Evolutionary conservation across 2,888 invertebrate species (phyloP).

Genomic region (Choreutis nemorana): DNA sequence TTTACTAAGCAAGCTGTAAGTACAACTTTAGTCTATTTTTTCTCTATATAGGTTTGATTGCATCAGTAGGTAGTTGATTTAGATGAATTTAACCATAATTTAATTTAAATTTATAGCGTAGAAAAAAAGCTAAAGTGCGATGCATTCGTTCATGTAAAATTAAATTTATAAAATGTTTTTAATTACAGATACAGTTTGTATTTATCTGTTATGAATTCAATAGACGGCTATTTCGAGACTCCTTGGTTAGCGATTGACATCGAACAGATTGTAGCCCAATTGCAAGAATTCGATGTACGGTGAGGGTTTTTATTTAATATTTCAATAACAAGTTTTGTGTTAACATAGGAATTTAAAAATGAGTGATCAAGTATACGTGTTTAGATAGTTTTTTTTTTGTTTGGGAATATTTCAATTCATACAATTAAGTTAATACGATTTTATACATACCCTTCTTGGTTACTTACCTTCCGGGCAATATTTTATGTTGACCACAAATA

Average conservation of each 20-base stretch:
- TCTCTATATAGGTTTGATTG: too few relatives aligned
- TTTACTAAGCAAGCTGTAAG: conserved; percentile 82
- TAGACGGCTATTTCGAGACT: conserved; percentile 86
- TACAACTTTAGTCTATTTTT: too few relatives aligned
- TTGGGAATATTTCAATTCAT: too few relatives aligned
- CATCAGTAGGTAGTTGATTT: too few relatives aligned
- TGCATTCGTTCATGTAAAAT: not conserved
- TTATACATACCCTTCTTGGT: too few relatives aligned
- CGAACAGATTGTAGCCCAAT: conserved; percentile 79
- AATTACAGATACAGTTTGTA: conserved; percentile 65
- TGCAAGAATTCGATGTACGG: conserved; percentile 78
- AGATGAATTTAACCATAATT: not conserved
- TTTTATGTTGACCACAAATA: too few relatives aligned
- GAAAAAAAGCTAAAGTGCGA: not conserved
- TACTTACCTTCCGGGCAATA: too few relatives aligned
- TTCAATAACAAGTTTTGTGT: too few relatives aligned
- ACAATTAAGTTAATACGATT: too few relatives aligned
- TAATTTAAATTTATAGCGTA: not conserved
- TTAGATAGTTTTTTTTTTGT: too few relatives aligned
- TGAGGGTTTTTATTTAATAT: not conserved
- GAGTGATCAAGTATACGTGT: too few relatives aligned
- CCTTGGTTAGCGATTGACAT: conserved; percentile 86
- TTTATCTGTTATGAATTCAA: conserved; percentile 83
- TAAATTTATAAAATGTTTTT: conserved; percentile 3
- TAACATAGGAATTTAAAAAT: too few relatives aligned